phyloP scores from a whole-genome alignment of 2,113 vertebrate genomes.

The Larimichthys crocea region DNA sequence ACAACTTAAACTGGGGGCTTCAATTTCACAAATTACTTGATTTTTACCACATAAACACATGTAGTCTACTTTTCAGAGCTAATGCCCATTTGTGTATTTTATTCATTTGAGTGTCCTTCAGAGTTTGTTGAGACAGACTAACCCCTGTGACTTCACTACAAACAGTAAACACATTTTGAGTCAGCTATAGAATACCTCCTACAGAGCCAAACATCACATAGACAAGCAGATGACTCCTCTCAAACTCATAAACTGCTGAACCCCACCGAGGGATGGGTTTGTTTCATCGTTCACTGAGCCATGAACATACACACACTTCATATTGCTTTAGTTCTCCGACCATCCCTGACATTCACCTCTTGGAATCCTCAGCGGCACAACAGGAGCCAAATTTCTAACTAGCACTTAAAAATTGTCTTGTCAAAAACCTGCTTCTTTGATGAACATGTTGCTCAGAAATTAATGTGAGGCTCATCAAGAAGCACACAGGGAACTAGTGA shows the following conservation, averaged over 20 bases:
- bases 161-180: slow-evolving; percentile 30
- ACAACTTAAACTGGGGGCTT: neutral
- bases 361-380: neutral
- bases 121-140: neutral
- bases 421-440: slow-evolving; percentile 17
- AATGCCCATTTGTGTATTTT: neutral
- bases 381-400: neutral
- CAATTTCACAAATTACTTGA: neutral
- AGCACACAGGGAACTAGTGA: neutral
- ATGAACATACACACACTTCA: slow-evolving; percentile 5
- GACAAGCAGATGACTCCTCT: slow-evolving; percentile 22
- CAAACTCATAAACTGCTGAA: slow-evolving; percentile 31
- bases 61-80: neutral
- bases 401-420: neutral
- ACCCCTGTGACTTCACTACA: slow-evolving; percentile 8
- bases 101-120: neutral
- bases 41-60: neutral
- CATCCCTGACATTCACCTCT: neutral
- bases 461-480: slow-evolving; percentile 13
- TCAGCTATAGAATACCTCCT: slow-evolving; percentile 23
- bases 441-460: slow-evolving; percentile 5
- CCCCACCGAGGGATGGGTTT: slow-evolving; percentile 15
- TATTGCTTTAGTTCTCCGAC: neutral
- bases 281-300: slow-evolving; percentile 33
- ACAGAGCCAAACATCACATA: slow-evolving; percentile 21